A percentile compares a stretch with the other conserved stretches of the same genome.
Evolutionary conservation across 2,113 vertebrate genomes (phyloP).

Genomic region (Myotis brandtii): DNA sequence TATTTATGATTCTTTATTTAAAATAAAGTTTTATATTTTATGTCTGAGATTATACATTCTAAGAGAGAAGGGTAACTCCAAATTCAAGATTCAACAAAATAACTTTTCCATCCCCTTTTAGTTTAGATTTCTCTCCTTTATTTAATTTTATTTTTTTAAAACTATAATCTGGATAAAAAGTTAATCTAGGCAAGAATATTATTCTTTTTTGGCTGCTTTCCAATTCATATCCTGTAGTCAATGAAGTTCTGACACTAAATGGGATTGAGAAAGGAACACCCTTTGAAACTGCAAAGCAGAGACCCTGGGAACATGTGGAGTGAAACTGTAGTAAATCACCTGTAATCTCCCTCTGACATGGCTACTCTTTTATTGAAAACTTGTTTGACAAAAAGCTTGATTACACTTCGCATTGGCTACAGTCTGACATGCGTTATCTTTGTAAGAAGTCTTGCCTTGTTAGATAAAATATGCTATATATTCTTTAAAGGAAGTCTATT

Average conservation of each 20-base stretch:
- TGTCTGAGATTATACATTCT: not conserved
- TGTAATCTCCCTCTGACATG: slow-evolving; percentile 68
- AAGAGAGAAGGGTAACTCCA: slow-evolving; percentile 28
- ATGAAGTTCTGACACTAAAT: slow-evolving; percentile 78
- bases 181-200: slow-evolving; percentile 52
- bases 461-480: not conserved
- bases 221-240: slow-evolving; percentile 83
- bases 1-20: slow-evolving; percentile 32
- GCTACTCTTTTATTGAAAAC: slow-evolving; percentile 62
- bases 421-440: slow-evolving; percentile 41
- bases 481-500: not conserved
- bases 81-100: slow-evolving; percentile 43
- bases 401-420: slow-evolving; percentile 45
- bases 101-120: slow-evolving; percentile 22
- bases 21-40: slow-evolving; percentile 16
- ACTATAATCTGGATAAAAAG: slow-evolving; percentile 65
- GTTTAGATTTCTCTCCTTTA: slow-evolving; percentile 34
- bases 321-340: slow-evolving; percentile 66
- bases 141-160: not conserved
- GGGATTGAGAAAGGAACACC: slow-evolving; percentile 75
- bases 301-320: slow-evolving; percentile 63
- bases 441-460: not conserved
- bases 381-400: slow-evolving; percentile 66
- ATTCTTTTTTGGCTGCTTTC: slow-evolving; percentile 77
- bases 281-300: slow-evolving; percentile 81